These are phyloP conservation scores for Hippocampus zosterae DNA, from an alignment of 2,113 vertebrate genomes.

Conservation along the genomic window DNA sequence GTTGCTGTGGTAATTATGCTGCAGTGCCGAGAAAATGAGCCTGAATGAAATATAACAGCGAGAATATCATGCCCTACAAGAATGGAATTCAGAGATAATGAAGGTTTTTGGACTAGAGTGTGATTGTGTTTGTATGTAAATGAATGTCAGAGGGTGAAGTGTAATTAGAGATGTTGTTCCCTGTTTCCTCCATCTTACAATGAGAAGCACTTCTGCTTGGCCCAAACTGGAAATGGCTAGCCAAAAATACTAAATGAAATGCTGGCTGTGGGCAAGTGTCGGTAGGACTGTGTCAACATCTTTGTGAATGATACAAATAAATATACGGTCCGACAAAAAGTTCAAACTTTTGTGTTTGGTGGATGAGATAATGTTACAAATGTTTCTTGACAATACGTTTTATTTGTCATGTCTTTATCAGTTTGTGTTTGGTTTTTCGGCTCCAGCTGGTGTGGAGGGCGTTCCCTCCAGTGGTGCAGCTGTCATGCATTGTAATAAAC, in stretches of 20 bases:
- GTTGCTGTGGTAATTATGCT: conserved; percentile 40
- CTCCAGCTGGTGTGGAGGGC: no score
- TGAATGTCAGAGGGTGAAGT: conserved; percentile 63
- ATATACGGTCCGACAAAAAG: background rate
- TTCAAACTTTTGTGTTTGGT: background rate
- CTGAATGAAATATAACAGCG: conserved; percentile 52
- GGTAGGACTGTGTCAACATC: background rate
- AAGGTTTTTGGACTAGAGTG: conserved; percentile 51
- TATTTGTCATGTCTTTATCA: no score
- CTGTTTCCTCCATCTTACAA: conserved; percentile 54
- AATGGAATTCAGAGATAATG: conserved; percentile 51
- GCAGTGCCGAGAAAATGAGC: conserved; percentile 25
- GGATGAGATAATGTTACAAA: background rate
- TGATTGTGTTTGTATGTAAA: conserved; percentile 67
- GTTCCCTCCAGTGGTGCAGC: no score
- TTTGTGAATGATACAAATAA: background rate
- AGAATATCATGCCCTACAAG: conserved; percentile 48
- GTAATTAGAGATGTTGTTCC: conserved; percentile 66
- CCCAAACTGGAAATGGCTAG: conserved; percentile 40
- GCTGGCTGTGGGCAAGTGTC: background rate
- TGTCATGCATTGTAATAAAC: no score
- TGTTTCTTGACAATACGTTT: background rate
- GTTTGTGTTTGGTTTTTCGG: no score
- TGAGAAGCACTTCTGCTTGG: conserved; percentile 36
- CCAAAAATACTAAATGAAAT: conserved; percentile 34